Evolutionary conservation across 2,113 vertebrate species (phyloP).

Genomic region (Plectropomus leopardus): DNA sequence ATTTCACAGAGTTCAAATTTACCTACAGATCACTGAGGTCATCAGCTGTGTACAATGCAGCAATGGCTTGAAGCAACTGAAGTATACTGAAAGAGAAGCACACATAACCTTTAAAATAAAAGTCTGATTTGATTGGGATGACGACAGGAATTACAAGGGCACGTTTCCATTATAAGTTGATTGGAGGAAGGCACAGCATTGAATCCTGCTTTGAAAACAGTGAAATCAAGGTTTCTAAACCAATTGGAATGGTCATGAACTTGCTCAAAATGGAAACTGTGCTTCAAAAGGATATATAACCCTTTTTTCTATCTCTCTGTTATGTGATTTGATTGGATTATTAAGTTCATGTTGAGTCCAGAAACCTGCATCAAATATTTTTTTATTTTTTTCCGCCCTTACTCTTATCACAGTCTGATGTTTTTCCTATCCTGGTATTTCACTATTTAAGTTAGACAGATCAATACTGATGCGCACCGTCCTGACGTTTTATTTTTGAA

Average conservation of each 20-base stretch:
- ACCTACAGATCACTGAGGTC: conserved; percentile 7
- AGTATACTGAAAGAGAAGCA: background rate
- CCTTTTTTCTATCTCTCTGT: conserved; percentile 1
- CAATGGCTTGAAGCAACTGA: background rate
- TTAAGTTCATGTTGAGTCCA: conserved; percentile 3
- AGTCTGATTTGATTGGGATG: conserved; percentile 18
- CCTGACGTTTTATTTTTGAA: conserved; percentile 12
- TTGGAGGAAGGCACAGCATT: conserved; percentile 1
- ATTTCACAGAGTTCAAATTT: conserved; percentile 29
- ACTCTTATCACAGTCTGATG: background rate
- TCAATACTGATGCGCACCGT: background rate
- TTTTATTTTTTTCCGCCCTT: background rate
- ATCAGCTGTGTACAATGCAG: background rate
- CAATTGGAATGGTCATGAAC: background rate
- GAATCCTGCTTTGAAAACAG: background rate
- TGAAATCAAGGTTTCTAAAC: background rate
- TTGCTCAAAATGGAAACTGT: background rate
- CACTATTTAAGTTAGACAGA: background rate
- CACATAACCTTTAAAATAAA: conserved; percentile 27
- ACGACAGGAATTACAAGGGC: background rate
- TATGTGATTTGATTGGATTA: conserved; percentile 5
- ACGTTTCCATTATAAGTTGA: conserved; percentile 18
- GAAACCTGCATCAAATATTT: background rate
- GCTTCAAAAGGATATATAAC: conserved; percentile 4
- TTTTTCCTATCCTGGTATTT: conserved; percentile 8